Percentiles rank a stretch among this genome's conserved stretches.
Evolutionary conservation across 2,113 vertebrate species (phyloP).

Genomic region (Merops nubicus): DNA sequence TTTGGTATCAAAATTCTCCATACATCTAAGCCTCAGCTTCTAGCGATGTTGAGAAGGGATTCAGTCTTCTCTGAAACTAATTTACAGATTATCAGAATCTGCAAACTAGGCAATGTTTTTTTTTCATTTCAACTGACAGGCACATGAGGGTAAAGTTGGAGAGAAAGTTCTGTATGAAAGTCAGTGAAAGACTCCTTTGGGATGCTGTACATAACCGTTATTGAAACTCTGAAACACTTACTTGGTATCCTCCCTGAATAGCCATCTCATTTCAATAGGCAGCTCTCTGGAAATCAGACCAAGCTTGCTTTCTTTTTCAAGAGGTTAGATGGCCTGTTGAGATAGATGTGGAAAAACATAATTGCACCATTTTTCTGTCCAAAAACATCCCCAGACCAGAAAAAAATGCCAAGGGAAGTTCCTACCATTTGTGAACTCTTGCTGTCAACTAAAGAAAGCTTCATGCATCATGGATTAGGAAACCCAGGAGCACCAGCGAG

Average conservation of each 20-base stretch:
- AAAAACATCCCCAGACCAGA: background rate
- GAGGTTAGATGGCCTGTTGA: background rate
- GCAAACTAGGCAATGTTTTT: background rate
- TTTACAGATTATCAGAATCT: background rate
- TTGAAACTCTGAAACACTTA: background rate
- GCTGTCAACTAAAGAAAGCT: background rate
- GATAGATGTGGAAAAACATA: background rate
- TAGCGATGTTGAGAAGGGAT: background rate
- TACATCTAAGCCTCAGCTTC: background rate
- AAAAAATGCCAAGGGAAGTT: background rate
- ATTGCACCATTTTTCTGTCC: background rate
- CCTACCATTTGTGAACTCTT: background rate
- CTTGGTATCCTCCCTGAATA: background rate
- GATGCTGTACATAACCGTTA: background rate
- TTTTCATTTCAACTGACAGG: fast-evolving
- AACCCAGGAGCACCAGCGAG: background rate
- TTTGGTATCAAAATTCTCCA: background rate
- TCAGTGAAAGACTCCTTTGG: background rate
- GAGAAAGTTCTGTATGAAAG: background rate
- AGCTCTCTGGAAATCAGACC: background rate
- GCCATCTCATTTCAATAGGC: background rate
- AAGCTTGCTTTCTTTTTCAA: background rate
- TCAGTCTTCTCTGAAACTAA: background rate
- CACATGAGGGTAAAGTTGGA: background rate
- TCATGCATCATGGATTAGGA: background rate